Conservation (phyloP, 2,888 invertebrate species). For the Drosophila kanekoi region DNA sequence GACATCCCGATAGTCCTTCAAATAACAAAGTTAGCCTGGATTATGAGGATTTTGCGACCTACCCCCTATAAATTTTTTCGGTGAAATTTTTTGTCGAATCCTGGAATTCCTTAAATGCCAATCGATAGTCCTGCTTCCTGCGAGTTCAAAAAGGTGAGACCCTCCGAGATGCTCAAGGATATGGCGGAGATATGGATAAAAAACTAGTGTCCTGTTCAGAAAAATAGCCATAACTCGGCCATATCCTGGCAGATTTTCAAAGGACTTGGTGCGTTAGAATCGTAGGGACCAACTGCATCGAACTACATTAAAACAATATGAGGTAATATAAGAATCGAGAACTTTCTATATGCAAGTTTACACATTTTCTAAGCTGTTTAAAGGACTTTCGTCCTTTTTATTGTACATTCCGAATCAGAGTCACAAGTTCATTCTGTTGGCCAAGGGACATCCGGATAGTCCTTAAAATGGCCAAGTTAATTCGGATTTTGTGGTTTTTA, state of each 20-base stretch:
- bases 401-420: too few species aligned
- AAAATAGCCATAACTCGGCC: background rate
- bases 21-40: background rate
- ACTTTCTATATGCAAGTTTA: too few species aligned
- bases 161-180: background rate
- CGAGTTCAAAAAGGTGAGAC: background rate
- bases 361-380: too few species aligned
- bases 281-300: too few species aligned
- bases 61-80: background rate
- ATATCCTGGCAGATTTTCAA: background rate
- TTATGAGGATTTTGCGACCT: background rate
- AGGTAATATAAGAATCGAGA: too few species aligned
- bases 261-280: background rate
- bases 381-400: too few species aligned
- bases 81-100: background rate
- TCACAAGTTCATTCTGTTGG: too few species aligned
- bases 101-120: background rate
- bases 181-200: background rate
- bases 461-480: too few species aligned
- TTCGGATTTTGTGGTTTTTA: too few species aligned
- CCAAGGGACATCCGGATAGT: too few species aligned
- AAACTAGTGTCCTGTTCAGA: background rate
- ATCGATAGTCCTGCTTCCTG: background rate
- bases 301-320: too few species aligned
- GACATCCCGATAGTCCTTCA: background rate